Percentiles rank a stretch among this genome's conserved stretches.
phyloP scores from a whole-genome alignment of 2,888 invertebrate genomes.

The Nomada hirtipes region DNA sequence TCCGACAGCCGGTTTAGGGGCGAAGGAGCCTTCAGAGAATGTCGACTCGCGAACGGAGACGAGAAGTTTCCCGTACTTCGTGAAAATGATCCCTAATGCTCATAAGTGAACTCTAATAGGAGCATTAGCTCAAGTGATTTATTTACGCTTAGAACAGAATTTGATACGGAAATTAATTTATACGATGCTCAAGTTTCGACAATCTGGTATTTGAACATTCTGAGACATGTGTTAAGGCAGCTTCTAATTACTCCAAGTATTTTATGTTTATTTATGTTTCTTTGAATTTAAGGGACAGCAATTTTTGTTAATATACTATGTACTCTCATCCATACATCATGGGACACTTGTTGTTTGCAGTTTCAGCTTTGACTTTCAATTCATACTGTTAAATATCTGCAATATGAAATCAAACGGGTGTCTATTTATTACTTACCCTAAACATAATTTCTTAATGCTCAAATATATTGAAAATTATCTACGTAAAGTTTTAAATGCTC shows the following conservation, averaged over 20 bases:
- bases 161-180: conserved; percentile 25
- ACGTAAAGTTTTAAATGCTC: too few relatives aligned
- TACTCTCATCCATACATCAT: too few relatives aligned
- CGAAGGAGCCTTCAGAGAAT: conserved; percentile 35
- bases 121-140: conserved; percentile 54
- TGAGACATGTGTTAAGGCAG: not conserved
- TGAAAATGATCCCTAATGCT: conserved; percentile 45
- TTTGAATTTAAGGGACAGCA: not conserved
- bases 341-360: too few relatives aligned
- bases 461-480: too few relatives aligned
- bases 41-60: conserved; percentile 35
- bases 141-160: conserved; percentile 38
- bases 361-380: too few relatives aligned
- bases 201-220: not conserved
- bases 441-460: too few relatives aligned
- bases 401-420: too few relatives aligned
- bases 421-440: too few relatives aligned
- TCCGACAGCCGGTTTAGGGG: conserved; percentile 41
- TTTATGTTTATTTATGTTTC: not conserved
- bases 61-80: conserved; percentile 45
- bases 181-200: not conserved
- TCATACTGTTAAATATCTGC: too few relatives aligned
- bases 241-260: not conserved
- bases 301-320: too few relatives aligned
- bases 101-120: conserved; percentile 54